Evolutionary conservation across 2,797 vertebrate genomes (phyloP).

Genomic region (Malacoraja senta): DNA sequence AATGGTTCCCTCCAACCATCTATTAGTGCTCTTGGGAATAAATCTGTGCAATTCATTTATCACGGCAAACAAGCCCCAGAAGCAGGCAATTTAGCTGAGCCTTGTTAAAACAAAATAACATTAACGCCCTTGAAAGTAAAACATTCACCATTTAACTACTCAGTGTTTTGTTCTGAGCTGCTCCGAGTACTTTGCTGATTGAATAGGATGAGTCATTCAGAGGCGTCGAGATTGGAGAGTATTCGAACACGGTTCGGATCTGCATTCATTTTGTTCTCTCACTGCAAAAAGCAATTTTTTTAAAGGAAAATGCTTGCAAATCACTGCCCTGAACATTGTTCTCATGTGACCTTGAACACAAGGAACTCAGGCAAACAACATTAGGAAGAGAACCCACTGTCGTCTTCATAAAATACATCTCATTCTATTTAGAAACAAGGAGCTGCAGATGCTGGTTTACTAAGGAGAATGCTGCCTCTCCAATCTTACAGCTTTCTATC

Average conservation of each 20-base stretch:
- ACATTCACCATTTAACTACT: constrained; percentile 14
- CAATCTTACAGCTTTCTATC: no score
- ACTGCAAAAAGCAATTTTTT: constrained; percentile 21
- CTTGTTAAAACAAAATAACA: constrained; percentile 29
- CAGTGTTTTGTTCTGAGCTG: constrained; percentile 16
- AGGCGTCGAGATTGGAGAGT: neutral
- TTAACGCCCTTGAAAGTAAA: constrained; percentile 31
- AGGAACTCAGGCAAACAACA: neutral
- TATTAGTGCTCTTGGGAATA: neutral
- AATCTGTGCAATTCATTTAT: constrained; percentile 2
- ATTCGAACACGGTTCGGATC: constrained; percentile 13
- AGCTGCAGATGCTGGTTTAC: no score
- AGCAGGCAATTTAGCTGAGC: constrained; percentile 24
- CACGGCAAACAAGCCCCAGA: constrained; percentile 6
- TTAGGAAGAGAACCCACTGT: neutral
- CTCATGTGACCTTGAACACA: neutral
- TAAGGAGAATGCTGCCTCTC: no score
- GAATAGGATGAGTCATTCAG: constrained; percentile 27
- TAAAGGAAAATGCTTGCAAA: constrained; percentile 18
- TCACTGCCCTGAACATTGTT: neutral
- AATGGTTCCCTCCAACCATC: neutral
- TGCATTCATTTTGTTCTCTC: constrained; percentile 28
- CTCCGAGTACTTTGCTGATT: neutral
- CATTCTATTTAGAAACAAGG: neutral
- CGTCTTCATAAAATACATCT: neutral